Base-by-base conservation (phyloP, 2,113 vertebrate species). In the Aythya baeri region DNA sequence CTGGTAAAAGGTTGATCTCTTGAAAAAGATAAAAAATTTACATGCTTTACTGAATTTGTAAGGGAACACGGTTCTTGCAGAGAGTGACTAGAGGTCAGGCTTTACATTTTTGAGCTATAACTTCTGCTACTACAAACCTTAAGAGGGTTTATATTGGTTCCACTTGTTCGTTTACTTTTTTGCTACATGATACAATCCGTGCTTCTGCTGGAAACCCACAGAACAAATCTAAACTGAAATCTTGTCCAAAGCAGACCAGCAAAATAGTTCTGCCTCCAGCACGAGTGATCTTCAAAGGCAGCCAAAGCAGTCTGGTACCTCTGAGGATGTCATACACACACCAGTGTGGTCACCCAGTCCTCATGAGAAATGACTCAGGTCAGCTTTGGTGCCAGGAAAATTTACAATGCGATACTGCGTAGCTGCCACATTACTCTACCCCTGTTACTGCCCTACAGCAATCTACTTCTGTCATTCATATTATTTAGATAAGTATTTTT, bases 21-120 rank as follows among this genome's bases (percentile, higher is more conserved):
- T 83, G 87, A 54, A 94, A 96, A 68, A 81, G 81, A 86, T 68
- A 77, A 94, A 92, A 92, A 88, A 96, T 93, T 94, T 96, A 92
- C 91, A 94, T 93, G 86, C 81, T 96, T 95, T 89, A 66, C 70
- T 94, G 86, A 85, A 93, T 86, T 82, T 93, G 36, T 83, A 90
- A 87, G 36, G 58, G 62, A 95, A 79, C 54, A 77, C 18, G 58
- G 34, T 46, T 92, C 59, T 94, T 93, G 50, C 17, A 84, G 70
- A 89, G 81, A 49, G 74, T 36, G 38, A 52, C 74, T 71, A 76
- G 74, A 93, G 90, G 94, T 90, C 90, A 96, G 93, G 34, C 57
- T 94, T 97, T 88, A 63, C 41, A 94, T 92, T 96, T 89, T 57
- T 80, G 86, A 94, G 11, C 27, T 21, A 4, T 76, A 77, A 91